Base-by-base conservation (phyloP, 1,140 invertebrate genomes). In the Chrysomallon squamiferum region DNA sequence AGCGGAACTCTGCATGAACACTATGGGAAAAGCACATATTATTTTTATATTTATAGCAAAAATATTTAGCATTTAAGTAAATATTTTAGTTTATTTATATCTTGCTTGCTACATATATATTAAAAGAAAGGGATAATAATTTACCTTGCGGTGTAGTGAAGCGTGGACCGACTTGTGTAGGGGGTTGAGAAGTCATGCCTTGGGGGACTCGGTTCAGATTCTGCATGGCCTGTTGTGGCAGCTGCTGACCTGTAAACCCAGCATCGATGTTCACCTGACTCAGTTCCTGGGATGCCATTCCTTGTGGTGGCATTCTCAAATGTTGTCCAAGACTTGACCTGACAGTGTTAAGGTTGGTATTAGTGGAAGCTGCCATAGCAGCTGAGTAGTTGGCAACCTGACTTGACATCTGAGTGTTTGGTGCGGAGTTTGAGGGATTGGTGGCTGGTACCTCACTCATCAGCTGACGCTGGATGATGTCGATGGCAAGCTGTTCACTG, bases 401-500 rank as follows among this genome's bases (percentile, higher is more conserved):
- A 38, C 35, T 38, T 5, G 35, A 5, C 5, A 38, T 38, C 5
- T 38, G 35, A 38, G 35, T 7, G 35, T 38, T 38, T 5, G 35
- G 35, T 15, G 15, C 5, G 5, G 35, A 38, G 35, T 38, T 38
- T 5, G 35, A 15, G 50, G 50, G 57, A n/a, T 56, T 35, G 15
- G 38, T 20, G 22, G 65, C 18, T 1, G 74, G 62, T 57, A 77
- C 80, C 90, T 92, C 82, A 74, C 91, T 92, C 94, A 96, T 96
- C 64, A 97, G 87, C 77, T 93, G 93, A 81, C 93, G 91, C 76
- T 95, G 93, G 77, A 97, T 97, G 11, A 90, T 93, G 78, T 91
- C 93, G 59, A 97, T 96, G 20, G 93, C 94, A 84, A 92, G 90
- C 80, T 91, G 91, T 75, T 94, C 93, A 73, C 38, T 66, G 47